Conservation (phyloP, 2,888 invertebrate species). For the Brachypalpus laphriformis region DNA sequence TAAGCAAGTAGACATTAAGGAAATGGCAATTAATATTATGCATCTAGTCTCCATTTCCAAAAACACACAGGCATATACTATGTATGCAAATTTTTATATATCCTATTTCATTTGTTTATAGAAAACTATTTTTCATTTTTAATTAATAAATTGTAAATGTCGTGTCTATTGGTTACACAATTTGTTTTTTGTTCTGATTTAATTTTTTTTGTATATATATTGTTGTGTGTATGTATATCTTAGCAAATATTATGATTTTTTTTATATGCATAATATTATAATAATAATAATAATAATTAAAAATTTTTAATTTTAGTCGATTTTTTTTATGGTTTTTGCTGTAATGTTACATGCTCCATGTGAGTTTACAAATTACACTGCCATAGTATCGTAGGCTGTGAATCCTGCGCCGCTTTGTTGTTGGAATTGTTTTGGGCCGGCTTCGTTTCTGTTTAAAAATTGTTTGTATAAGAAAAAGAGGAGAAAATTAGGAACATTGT, state of each 20-base stretch:
- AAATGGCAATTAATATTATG: conserved; percentile 58
- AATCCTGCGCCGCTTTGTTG: conserved; percentile 90
- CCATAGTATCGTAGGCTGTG: conserved; percentile 99
- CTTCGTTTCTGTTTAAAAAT: conserved; percentile 92
- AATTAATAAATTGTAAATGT: conserved; percentile 52
- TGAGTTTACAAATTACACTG: conserved; percentile 95
- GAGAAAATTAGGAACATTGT: background rate
- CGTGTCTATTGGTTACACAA: conserved; percentile 62
- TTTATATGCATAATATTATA: conserved; percentile 58
- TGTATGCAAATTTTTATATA: background rate
- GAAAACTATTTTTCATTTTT: conserved; percentile 44
- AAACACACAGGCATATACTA: conserved; percentile 51
- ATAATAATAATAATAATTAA: conserved; percentile 60
- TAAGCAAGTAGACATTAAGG: conserved; percentile 37
- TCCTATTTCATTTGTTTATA: conserved; percentile 35
- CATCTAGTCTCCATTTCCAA: conserved; percentile 63
- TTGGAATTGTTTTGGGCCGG: conserved; percentile 90
- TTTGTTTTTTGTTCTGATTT: conserved; percentile 19
- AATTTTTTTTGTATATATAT: conserved; percentile 39
- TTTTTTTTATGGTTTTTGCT: conserved; percentile 47
- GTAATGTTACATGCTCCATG: conserved; percentile 41
- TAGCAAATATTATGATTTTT: conserved; percentile 53
- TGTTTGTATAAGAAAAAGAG: conserved; percentile 41
- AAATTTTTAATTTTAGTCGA: conserved; percentile 62
- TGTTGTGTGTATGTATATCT: conserved; percentile 57